Base-by-base conservation (phyloP, 2,888 invertebrate species). In the Sturmia bella region DNA sequence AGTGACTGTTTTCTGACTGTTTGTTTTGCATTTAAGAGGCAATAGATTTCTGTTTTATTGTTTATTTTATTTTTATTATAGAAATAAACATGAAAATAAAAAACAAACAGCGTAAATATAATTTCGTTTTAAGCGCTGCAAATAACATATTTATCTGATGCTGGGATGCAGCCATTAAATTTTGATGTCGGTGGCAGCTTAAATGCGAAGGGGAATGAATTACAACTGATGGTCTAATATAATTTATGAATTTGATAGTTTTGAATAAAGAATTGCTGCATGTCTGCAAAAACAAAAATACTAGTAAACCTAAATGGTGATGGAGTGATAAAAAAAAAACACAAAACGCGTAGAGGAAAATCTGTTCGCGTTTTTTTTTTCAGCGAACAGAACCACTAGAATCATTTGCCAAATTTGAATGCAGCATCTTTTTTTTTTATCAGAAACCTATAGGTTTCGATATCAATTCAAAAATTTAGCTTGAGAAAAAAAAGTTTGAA, bases 41-140 rank as follows among this genome's bases (percentile, higher is more conserved):
- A 41, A 63, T 73, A 63, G 32, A 73, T 73, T 73, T 43, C n/a
- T 48, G 21, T 57, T 48, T 48, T 48, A 37, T 32, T 70, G 57
- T 69, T 56, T 45, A 1, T 43, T 32, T 64, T 63, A 21, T 19
- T 19, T 54, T 66, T 66, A 6, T 24, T 69, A 56, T 45, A 45
- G 48, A 59, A 70, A 57, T 39, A 37, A 59, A 24, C 21, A 12
- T 50, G 9, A 61, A 41, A 52, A 52, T n/a, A 61, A 48, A 45
- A 69, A n/a, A 32, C 32, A 4, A 52, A 52, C 7, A 73, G 41
- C 15, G 61, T 24, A 6, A 52, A 54, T 19, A 52, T 61, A 52
- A 73, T 73, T 63, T 41, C 43, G 43, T 63, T 61, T 73, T 43
- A 61, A 61, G 27, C 19, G 52, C 52, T 61, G 19, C 39, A 70